These are phyloP conservation scores for Griposia aprilina DNA, from an alignment of 2,888 invertebrate genomes.

Conservation along the genomic window DNA sequence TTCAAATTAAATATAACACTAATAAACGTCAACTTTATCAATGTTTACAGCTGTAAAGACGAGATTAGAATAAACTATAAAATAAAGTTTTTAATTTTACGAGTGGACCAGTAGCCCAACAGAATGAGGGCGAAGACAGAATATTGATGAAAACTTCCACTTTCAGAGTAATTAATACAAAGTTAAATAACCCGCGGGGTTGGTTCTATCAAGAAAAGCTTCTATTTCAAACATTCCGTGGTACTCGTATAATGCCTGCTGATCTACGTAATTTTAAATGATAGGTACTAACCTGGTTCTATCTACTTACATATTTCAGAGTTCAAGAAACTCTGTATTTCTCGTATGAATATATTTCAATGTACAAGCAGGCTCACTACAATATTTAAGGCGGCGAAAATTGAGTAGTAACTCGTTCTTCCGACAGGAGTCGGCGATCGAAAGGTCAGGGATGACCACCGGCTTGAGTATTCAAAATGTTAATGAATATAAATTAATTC, in stretches of 20 bases:
- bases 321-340: slow-evolving; percentile 53
- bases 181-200: slow-evolving; percentile 62
- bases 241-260: slow-evolving; percentile 22
- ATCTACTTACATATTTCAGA: slow-evolving; percentile 50
- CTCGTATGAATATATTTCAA: slow-evolving; percentile 53
- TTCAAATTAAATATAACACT: not conserved
- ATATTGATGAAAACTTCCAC: slow-evolving; percentile 63
- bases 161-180: slow-evolving; percentile 64
- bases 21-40: not conserved
- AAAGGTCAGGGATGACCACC: slow-evolving; percentile 53
- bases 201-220: slow-evolving; percentile 22
- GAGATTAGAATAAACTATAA: slow-evolving; percentile 3
- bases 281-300: slow-evolving; percentile 39
- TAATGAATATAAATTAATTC: slow-evolving; percentile 28
- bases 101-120: slow-evolving; percentile 41
- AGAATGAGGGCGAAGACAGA: slow-evolving; percentile 63
- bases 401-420: slow-evolving; percentile 15
- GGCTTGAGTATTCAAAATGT: slow-evolving; percentile 22
- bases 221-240: slow-evolving; percentile 29
- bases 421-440: slow-evolving; percentile 26
- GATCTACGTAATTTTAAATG: slow-evolving; percentile 45
- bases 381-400: slow-evolving; percentile 44
- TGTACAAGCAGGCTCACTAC: slow-evolving; percentile 43
- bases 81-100: slow-evolving; percentile 25
- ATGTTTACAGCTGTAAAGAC: not conserved